Evolutionary conservation across 1,140 invertebrate genomes (phyloP).

Genomic region (Aphaenogaster rudis): DNA sequence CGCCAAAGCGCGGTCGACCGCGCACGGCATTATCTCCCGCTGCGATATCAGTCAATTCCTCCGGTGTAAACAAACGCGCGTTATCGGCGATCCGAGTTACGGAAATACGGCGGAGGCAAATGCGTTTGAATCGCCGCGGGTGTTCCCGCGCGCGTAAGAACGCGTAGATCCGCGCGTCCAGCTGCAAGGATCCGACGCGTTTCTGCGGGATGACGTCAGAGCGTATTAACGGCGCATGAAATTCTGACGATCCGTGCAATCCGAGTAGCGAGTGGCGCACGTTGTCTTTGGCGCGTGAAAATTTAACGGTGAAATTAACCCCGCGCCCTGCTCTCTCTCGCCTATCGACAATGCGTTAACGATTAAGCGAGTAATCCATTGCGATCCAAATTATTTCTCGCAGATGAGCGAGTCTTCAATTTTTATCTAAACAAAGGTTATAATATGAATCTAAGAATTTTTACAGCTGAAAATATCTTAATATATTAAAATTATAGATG

Average conservation of each 20-base stretch:
- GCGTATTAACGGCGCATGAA: constrained; percentile 69
- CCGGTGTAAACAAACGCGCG: constrained; percentile 7
- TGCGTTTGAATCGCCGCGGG: background rate
- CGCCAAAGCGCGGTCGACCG: background rate
- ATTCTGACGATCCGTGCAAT: constrained; percentile 44
- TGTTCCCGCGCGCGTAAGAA: background rate
- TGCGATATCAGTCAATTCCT: constrained; percentile 7
- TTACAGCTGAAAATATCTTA: no score
- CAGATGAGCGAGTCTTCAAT: background rate
- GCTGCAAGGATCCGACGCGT: constrained; percentile 59
- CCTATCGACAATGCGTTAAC: background rate
- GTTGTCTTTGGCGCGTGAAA: constrained; percentile 22
- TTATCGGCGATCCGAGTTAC: constrained; percentile 16
- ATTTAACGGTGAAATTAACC: background rate
- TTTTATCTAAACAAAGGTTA: background rate
- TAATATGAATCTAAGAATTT: background rate
- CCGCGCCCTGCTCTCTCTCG: background rate
- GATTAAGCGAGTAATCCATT: background rate
- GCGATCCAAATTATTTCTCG: background rate
- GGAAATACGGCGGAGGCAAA: constrained; percentile 4
- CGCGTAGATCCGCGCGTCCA: background rate
- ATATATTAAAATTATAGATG: no score
- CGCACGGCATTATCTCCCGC: background rate
- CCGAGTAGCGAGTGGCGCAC: background rate
- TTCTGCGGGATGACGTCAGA: constrained; percentile 73